Conservation (phyloP, 2,113 vertebrate genomes). For the Campylomormyrus numenius region DNA sequence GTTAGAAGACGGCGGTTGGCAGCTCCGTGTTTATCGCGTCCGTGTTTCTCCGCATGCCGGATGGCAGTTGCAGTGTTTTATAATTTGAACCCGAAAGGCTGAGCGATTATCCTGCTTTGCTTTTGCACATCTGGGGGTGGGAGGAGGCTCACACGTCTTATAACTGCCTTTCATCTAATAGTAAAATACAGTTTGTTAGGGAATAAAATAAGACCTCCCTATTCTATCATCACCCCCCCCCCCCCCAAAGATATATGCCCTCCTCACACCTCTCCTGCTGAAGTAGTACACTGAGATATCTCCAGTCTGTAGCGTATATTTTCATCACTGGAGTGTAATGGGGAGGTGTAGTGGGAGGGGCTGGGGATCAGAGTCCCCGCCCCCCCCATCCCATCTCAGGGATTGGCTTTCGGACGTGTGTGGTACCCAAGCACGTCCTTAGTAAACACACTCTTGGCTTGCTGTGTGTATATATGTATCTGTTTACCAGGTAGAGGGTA, state of each 20-base stretch:
- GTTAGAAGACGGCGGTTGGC: background rate
- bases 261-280: background rate
- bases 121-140: background rate
- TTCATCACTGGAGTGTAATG: background rate
- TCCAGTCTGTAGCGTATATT: background rate
- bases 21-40: background rate
- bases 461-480: background rate
- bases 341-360: background rate
- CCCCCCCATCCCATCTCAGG: background rate
- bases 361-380: background rate
- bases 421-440: background rate
- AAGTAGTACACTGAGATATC: background rate
- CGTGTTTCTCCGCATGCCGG: background rate
- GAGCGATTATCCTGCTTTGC: background rate
- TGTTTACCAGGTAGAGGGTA: background rate
- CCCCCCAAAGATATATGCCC: background rate
- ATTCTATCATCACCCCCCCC: background rate
- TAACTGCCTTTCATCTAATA: background rate
- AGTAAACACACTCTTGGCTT: background rate
- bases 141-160: background rate
- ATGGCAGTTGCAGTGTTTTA: background rate
- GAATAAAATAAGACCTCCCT: background rate
- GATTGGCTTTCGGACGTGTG: background rate
- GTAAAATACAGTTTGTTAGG: background rate
- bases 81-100: background rate